A percentile compares a stretch with the other conserved stretches of the same genome.
Conservation (phyloP, 2,888 invertebrate genomes). For the Fabriciana adippe region DNA sequence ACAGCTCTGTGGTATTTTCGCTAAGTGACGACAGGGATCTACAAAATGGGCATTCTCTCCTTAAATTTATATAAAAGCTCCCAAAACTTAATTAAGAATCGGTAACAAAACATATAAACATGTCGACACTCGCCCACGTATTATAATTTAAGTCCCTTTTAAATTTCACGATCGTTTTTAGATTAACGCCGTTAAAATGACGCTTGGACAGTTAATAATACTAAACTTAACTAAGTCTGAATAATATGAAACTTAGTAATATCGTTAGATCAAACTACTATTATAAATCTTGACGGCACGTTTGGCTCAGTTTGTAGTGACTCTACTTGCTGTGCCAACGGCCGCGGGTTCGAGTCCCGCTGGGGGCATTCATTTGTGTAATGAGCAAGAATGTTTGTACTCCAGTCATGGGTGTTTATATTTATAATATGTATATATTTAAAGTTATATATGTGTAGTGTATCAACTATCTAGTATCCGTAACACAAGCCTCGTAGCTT, state of each 20-base stretch:
- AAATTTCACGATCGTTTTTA: constrained; percentile 49
- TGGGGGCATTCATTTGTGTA: too few species aligned
- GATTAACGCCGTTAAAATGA: constrained; percentile 47
- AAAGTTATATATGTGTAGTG: too few species aligned
- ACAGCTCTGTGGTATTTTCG: constrained; percentile 17
- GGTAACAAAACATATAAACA: constrained; percentile 48
- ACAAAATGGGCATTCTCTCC: constrained; percentile 31
- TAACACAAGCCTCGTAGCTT: too few species aligned
- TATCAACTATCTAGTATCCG: too few species aligned
- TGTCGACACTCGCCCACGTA: constrained; percentile 48
- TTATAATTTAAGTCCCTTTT: constrained; percentile 50
- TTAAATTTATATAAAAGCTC: constrained; percentile 30
- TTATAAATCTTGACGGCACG: background rate
- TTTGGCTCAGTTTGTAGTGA: background rate
- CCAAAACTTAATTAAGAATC: constrained; percentile 46
- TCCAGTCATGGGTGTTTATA: too few species aligned
- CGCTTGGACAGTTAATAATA: constrained; percentile 29
- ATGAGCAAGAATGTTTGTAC: too few species aligned
- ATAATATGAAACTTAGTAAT: background rate
- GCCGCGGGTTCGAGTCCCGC: too few species aligned
- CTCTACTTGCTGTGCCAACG: background rate
- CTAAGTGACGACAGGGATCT: constrained; percentile 24
- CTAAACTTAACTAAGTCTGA: background rate
- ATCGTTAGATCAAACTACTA: too few species aligned
- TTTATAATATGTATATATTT: too few species aligned